Evolutionary conservation across 2,888 invertebrate species (phyloP).

Genomic region (Hydrotaea diabolus): DNA sequence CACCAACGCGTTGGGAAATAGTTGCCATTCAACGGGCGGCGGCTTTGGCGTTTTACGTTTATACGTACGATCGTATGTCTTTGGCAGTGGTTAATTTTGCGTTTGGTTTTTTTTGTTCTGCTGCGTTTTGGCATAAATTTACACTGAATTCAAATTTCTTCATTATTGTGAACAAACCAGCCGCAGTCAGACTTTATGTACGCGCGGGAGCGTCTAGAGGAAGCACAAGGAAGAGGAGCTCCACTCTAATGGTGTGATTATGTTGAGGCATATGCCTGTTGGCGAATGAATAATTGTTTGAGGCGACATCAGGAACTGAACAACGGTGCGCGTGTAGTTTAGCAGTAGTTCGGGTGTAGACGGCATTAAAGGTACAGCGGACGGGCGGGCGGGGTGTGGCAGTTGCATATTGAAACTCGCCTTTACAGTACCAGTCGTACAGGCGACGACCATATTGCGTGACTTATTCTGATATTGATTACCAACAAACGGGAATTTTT

Average conservation of each 20-base stretch:
- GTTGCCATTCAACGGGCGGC: background rate
- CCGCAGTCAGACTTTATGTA: background rate
- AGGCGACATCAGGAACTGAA: constrained; percentile 19
- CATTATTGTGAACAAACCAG: constrained; percentile 57
- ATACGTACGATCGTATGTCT: constrained; percentile 5
- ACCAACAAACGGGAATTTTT: no score
- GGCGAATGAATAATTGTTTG: constrained; percentile 62
- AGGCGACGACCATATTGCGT: background rate
- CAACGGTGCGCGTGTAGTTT: background rate
- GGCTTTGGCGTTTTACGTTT: no score
- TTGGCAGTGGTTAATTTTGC: constrained; percentile 49
- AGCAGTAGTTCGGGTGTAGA: background rate
- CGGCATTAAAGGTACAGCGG: no score
- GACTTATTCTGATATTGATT: background rate
- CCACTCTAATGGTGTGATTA: constrained; percentile 52
- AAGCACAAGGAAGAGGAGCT: background rate
- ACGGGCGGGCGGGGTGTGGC: background rate
- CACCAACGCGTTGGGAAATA: constrained; percentile 48
- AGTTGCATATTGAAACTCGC: background rate
- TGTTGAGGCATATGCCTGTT: constrained; percentile 62
- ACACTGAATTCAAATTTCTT: constrained; percentile 70
- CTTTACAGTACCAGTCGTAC: background rate
- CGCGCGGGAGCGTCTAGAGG: background rate
- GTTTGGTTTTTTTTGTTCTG: background rate
- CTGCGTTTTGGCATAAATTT: constrained; percentile 69